phyloP scores from a whole-genome alignment of 2,113 vertebrate species.

The Casuarius casuarius region DNA sequence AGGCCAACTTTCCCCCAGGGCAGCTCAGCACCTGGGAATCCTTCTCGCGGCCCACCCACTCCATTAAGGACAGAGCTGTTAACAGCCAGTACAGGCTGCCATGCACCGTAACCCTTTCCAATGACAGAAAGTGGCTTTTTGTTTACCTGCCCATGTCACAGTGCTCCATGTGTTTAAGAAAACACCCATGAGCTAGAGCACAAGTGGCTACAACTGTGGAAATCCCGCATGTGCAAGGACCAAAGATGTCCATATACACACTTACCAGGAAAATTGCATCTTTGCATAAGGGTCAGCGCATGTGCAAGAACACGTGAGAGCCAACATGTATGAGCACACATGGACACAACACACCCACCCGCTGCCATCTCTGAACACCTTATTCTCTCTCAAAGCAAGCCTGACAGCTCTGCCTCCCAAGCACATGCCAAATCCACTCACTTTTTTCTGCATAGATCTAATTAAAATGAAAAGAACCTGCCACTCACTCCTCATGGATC shows the following conservation, averaged over 20 bases:
- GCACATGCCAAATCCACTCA: accelerated
- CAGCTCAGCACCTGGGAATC: not conserved
- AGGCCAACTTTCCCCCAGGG: accelerated
- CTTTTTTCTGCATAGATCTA: not conserved
- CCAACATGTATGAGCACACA: accelerated
- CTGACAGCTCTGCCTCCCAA: not conserved
- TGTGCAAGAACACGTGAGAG: accelerated
- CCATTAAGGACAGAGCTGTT: accelerated
- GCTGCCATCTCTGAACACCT: not conserved
- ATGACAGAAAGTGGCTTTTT: not conserved
- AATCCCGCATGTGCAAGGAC: not conserved
- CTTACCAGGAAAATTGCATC: not conserved
- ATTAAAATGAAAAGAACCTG: conserved; percentile 1
- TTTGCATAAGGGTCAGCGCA: accelerated
- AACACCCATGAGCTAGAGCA: not conserved
- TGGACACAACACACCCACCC: not conserved
- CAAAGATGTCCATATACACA: accelerated
- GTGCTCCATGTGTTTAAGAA: accelerated
- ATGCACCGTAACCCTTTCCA: accelerated
- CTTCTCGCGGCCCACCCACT: not conserved
- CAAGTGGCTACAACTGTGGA: not conserved
- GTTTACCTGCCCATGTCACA: accelerated
- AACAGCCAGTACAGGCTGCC: not conserved
- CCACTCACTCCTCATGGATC: accelerated
- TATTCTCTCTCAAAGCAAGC: not conserved